phyloP scores from a whole-genome alignment of 2,113 vertebrate genomes.

The Ariopsis seemanni region DNA sequence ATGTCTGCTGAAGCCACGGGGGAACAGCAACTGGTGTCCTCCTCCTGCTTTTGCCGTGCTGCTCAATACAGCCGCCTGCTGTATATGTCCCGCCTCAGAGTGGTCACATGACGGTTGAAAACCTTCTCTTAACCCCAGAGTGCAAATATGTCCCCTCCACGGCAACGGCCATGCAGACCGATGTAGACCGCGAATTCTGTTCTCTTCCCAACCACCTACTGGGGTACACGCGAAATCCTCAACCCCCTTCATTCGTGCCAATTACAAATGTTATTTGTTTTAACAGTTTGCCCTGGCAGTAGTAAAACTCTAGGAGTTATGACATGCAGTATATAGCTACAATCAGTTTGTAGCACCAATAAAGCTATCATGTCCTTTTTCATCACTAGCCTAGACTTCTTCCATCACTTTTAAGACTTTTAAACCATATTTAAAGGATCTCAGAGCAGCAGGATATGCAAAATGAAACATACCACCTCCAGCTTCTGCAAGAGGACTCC shows the following conservation, averaged over 20 bases:
- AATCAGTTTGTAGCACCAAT: background rate
- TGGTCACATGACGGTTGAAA: constrained; percentile 79
- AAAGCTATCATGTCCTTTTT: background rate
- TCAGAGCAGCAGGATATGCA: constrained; percentile 57
- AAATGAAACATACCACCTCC: constrained; percentile 13
- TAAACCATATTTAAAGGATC: background rate
- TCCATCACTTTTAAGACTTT: background rate
- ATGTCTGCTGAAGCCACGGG: constrained; percentile 90
- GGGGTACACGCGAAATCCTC: background rate
- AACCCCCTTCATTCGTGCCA: constrained; percentile 47
- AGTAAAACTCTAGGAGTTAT: too few species aligned
- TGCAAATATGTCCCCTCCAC: constrained; percentile 38
- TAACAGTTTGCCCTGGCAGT: background rate
- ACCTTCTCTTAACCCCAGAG: constrained; percentile 62
- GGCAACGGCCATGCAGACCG: constrained; percentile 22
- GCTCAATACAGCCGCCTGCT: constrained; percentile 77
- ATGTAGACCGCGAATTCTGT: background rate
- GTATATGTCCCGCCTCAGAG: constrained; percentile 79
- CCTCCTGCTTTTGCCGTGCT: constrained; percentile 80
- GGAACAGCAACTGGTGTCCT: constrained; percentile 89
- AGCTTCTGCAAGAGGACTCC: background rate
- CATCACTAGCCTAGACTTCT: background rate
- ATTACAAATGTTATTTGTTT: constrained; percentile 54
- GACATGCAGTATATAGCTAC: background rate
- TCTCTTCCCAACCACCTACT: constrained; percentile 34